phyloP scores from a whole-genome alignment of 2,113 vertebrate species.

The Marcusenius ussheri region DNA sequence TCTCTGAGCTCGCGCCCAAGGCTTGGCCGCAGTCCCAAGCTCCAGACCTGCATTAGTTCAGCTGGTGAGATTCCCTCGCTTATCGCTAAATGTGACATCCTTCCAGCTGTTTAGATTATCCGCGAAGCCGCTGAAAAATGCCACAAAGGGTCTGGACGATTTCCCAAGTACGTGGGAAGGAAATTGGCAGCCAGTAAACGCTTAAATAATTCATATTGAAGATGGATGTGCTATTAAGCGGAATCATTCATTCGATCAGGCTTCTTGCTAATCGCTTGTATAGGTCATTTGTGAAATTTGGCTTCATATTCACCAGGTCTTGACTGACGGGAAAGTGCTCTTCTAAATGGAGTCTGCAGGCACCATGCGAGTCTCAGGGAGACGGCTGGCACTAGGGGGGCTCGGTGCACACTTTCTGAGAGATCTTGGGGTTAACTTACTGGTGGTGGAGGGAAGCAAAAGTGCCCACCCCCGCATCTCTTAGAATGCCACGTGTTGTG shows the following conservation, averaged over 20 bases:
- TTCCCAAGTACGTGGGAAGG: conserved; percentile 7
- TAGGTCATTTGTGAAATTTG: background rate
- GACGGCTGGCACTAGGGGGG: background rate
- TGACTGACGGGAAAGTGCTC: background rate
- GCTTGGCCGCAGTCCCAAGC: background rate
- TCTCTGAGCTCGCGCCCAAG: background rate
- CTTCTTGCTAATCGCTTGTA: background rate
- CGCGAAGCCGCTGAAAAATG: background rate
- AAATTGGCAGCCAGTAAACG: background rate
- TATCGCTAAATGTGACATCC: background rate
- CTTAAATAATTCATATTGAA: background rate
- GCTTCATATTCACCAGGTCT: background rate
- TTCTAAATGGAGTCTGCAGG: background rate
- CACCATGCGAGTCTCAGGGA: background rate
- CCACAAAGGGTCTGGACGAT: background rate
- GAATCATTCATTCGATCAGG: background rate
- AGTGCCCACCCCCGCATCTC: conserved; percentile 2
- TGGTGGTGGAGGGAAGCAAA: background rate
- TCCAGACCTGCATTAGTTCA: background rate
- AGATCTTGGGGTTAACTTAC: background rate
- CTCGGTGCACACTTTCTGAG: background rate
- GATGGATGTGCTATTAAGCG: background rate
- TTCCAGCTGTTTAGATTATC: background rate
- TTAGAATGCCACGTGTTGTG: background rate
- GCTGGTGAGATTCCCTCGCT: background rate